A percentile compares a stretch with the other conserved stretches of the same genome.
Evolutionary conservation across 2,113 vertebrate genomes (phyloP).

Genomic region (Megaceryle maxima): DNA sequence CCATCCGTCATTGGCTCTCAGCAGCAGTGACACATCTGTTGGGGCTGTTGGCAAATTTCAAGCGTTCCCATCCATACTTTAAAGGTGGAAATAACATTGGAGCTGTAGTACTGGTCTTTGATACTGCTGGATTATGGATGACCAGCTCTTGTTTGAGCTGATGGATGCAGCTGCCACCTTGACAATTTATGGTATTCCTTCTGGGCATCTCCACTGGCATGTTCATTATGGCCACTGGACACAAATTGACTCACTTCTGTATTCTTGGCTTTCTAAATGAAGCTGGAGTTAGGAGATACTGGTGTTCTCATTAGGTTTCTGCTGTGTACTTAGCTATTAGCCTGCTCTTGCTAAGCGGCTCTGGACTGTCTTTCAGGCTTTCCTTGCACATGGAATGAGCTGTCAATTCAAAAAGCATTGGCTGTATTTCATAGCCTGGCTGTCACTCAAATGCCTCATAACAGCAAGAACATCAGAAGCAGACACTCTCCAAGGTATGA

Average conservation of each 20-base stretch:
- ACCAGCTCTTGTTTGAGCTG: conserved; percentile 23
- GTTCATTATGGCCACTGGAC: background rate
- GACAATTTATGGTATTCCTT: conserved; percentile 27
- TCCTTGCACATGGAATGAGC: background rate
- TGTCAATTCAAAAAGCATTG: conserved; percentile 24
- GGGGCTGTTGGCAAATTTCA: background rate
- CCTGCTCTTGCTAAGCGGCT: background rate
- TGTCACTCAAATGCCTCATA: background rate
- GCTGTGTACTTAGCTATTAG: background rate
- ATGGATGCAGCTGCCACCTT: conserved; percentile 31
- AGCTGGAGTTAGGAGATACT: conserved; percentile 6
- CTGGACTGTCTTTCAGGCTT: conserved; percentile 2
- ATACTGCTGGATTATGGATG: background rate
- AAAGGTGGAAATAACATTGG: background rate
- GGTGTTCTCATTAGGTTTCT: background rate
- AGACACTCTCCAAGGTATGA: background rate
- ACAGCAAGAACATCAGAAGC: background rate
- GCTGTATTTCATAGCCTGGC: background rate
- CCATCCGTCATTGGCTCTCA: background rate
- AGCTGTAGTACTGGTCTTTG: background rate
- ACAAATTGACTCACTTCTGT: background rate
- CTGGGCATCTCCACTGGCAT: background rate
- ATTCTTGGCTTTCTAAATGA: background rate
- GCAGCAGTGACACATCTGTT: conserved; percentile 2
- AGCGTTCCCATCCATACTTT: background rate